These are phyloP conservation scores for Drosophila albomicans DNA, from an alignment of 1,140 invertebrate species.

Conservation along the genomic window DNA sequence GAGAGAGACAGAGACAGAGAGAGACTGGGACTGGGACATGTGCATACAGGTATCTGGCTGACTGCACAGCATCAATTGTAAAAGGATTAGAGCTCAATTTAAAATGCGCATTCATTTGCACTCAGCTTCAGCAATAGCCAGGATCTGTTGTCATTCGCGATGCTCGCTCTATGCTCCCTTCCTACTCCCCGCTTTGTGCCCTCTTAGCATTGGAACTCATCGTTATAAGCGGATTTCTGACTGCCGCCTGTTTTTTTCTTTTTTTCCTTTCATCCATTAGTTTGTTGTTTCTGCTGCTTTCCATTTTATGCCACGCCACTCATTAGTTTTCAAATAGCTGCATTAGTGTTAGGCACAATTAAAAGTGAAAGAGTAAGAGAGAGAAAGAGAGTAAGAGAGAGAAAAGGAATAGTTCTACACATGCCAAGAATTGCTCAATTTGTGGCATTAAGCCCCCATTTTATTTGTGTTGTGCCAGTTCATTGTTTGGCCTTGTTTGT, in stretches of 20 bases:
- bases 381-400: constrained; percentile 13
- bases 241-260: constrained; percentile 62
- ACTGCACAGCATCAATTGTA: constrained; percentile 82
- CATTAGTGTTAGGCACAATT: constrained; percentile 58
- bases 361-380: constrained; percentile 9
- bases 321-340: constrained; percentile 81
- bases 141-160: constrained; percentile 30
- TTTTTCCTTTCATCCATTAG: constrained; percentile 45
- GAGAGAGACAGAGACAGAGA: constrained; percentile 34
- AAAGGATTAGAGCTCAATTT: constrained; percentile 83
- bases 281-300: constrained; percentile 57
- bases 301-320: constrained; percentile 59
- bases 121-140: constrained; percentile 45
- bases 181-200: constrained; percentile 4
- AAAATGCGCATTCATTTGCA: constrained; percentile 82
- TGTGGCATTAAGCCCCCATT: constrained; percentile 71
- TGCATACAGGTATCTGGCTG: constrained; percentile 70
- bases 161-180: constrained; percentile 7
- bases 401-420: constrained; percentile 31
- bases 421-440: constrained; percentile 77
- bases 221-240: constrained; percentile 75
- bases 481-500: constrained; percentile 55
- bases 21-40: constrained; percentile 30
- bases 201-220: constrained; percentile 42
- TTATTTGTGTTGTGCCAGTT: constrained; percentile 33